Base-by-base conservation (phyloP, 2,113 vertebrate species). In the Daubentonia madagascariensis region DNA sequence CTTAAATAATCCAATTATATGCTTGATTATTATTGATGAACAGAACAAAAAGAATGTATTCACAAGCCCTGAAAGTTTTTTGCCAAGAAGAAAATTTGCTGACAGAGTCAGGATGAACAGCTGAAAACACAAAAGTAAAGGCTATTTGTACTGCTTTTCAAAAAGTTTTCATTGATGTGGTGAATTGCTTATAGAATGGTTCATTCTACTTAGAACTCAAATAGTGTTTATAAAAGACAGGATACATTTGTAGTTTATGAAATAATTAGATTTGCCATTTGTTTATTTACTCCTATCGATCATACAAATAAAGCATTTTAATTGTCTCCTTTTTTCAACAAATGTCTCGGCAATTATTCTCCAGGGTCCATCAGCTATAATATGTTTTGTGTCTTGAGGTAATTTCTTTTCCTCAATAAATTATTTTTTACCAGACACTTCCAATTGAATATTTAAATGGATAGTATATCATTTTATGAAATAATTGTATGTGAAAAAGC, bases 61-160 rank as follows among this genome's bases (percentile, higher is more conserved):
- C 18, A 22, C 10, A 67, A 85, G 32, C 8, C 23, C 59, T 86
- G 25, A 83, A 16, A 35, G 12, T 54, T 43, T 80, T 85, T 85
- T 59, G 37, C 61, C 67, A 67, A 89, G 43, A 89, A 85, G 78
- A 75, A 89, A 89, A 76, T 80, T 81, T 97, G 75, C 61, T 52
- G 61, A 72, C 35, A 37, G 48, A 75, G 79, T 35, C 17, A 6
- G 72, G 14, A 28, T 25, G 32, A 76, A 59, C 17, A 40, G 10
- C 43, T 93, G 76, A 79, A 61, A 84, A 72, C 28, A 67, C 54
- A 59, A 52, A 76, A 48, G 75, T 63, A 16, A 59, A 52, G 18
- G 35, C 22, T 52, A 37, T 94, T 37, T 63, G 18, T 75, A 35
- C 7, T 10, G 45, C 30, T 32, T 87, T 84, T 78, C 48, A 43